These are phyloP conservation scores for Agriopis leucophaearia DNA, from an alignment of 2,888 invertebrate species.

Conservation along the genomic window DNA sequence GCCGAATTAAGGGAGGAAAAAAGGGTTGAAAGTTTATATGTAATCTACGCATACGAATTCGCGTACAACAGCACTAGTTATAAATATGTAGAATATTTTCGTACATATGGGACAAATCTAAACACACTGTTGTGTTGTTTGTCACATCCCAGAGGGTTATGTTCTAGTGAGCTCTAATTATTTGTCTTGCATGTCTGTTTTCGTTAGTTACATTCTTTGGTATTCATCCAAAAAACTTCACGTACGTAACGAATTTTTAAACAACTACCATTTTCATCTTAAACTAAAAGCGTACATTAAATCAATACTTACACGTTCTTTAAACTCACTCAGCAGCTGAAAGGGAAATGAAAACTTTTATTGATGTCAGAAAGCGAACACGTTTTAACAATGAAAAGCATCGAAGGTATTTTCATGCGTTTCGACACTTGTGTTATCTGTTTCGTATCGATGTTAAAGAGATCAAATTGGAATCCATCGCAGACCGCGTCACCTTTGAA, in stretches of 20 bases:
- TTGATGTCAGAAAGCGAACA: conserved; percentile 12
- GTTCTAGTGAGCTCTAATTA: conserved; percentile 8
- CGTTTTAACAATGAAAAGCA: conserved; percentile 13
- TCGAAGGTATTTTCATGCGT: conserved; percentile 12
- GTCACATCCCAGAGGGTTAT: conserved; percentile 18
- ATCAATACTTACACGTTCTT: conserved; percentile 12
- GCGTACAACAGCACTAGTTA: no score
- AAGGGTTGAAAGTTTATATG: no score
- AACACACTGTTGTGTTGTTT: not conserved
- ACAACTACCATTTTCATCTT: conserved; percentile 15
- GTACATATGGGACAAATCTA: no score
- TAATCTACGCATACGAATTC: no score
- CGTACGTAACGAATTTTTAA: conserved; percentile 2
- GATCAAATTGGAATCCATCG: conserved; percentile 58
- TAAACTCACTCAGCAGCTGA: conserved; percentile 13
- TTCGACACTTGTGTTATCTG: conserved; percentile 16
- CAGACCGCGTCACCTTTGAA: conserved; percentile 76
- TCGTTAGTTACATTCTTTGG: conserved; percentile 28
- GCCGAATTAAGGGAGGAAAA: no score
- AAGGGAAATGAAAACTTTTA: conserved; percentile 16
- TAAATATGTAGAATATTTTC: no score
- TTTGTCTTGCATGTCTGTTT: conserved; percentile 23
- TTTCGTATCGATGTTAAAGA: conserved; percentile 19
- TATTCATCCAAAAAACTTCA: conserved; percentile 22
- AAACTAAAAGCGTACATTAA: conserved; percentile 26